Base-by-base conservation (phyloP, 2,113 vertebrate genomes). In the Calyptommatus sinebrachiatus region DNA sequence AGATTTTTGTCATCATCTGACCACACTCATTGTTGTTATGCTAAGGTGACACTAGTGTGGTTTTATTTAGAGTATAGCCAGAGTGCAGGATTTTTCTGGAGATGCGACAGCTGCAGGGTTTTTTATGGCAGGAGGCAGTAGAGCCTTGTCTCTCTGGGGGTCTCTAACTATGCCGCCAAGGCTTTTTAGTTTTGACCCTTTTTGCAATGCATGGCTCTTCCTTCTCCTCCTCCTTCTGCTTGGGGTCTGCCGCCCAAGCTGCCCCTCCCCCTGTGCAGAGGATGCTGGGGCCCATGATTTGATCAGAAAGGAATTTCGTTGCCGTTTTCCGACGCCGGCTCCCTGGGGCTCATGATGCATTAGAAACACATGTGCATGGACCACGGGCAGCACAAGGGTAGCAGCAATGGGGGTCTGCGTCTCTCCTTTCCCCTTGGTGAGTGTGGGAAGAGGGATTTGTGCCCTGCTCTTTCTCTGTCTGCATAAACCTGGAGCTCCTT, bases 201-300 rank as follows among this genome's bases (percentile, higher is more conserved):
- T 1, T 31, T 41, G 26, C 7, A 29, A 28, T 45, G 83, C 72
- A 74, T 80, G 85, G 88, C 84, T 16, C 29, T 61, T 31, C 20
- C 28, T 18, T 48, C n/a, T 18, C 46, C 53, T 20, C 66, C 53
- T 71, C 77, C 0, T 0, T 73, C 80, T 83, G 84, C 87, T 76
- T 80, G 88, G 89, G 91, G 72, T 76, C 79, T 75, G 50, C 53
- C 24, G 91, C 88, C 91, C 71, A 21, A 87, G 80, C 16, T 20
- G 88, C 90, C 90, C 92, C 89, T 89, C 89, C 88, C 88, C 90
- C 92, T 77, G 11, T 85, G 89, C 87, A 75, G 84, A 90, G 89
- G 87, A 90, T 91, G 89, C 90, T 92, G 92, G 91, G 92, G 89
- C 92, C 83, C 87, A 93, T 93, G 89, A 93, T 91, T 92, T 62